phyloP scores from a whole-genome alignment of 2,888 invertebrate species.

The Apamea epomidion region DNA sequence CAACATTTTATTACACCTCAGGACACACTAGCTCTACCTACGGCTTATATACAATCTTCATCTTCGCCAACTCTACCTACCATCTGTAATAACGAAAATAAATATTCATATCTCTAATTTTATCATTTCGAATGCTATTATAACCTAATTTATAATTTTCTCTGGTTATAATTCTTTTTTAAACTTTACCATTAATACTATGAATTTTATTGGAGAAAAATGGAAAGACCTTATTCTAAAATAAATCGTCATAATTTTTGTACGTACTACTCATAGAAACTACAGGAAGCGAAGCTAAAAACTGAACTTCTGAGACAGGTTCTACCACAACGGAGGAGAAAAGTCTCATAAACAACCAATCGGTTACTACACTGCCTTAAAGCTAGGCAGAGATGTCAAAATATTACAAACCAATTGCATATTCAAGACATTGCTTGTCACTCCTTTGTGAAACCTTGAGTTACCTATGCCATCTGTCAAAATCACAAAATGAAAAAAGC shows the following conservation, averaged over 20 bases:
- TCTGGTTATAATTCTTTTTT: constrained; percentile 73
- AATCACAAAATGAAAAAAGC: constrained; percentile 8
- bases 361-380: background rate
- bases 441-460: background rate
- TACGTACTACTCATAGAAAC: constrained; percentile 64
- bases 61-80: constrained; percentile 57
- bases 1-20: constrained; percentile 57
- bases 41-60: constrained; percentile 71
- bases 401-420: background rate
- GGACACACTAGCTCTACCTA: constrained; percentile 73
- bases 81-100: constrained; percentile 84
- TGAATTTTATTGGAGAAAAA: constrained; percentile 69
- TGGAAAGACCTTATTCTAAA: constrained; percentile 72
- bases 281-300: constrained; percentile 64
- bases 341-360: background rate
- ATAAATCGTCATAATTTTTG: constrained; percentile 66
- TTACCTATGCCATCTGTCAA: constrained; percentile 1
- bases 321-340: background rate
- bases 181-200: constrained; percentile 61
- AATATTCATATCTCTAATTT: constrained; percentile 75
- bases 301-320: constrained; percentile 2
- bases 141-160: constrained; percentile 77
- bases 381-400: background rate
- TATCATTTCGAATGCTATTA: constrained; percentile 74
- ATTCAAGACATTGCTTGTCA: background rate